Conservation (phyloP, 2,888 invertebrate species). For the Lasioglossum marginatum region DNA sequence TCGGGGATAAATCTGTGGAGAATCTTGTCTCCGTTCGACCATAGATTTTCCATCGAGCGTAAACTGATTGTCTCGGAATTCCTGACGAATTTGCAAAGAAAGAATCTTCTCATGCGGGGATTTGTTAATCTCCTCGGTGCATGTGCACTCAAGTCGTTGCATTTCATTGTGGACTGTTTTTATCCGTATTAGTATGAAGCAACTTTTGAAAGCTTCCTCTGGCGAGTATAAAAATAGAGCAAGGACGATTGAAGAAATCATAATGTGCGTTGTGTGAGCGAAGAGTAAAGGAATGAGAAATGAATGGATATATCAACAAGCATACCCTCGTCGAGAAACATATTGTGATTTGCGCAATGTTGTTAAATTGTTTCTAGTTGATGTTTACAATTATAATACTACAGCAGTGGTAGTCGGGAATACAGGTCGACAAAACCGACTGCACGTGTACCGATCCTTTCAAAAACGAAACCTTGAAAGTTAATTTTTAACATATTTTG, state of each 20-base stretch:
- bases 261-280: neutral
- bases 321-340: too few relatives aligned
- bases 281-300: neutral
- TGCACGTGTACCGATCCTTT: too few relatives aligned
- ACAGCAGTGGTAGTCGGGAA: neutral
- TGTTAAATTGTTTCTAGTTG: too few relatives aligned
- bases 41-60: neutral
- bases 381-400: too few relatives aligned
- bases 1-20: neutral
- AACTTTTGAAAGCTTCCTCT: neutral
- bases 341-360: too few relatives aligned
- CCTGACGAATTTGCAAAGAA: neutral
- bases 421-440: too few relatives aligned
- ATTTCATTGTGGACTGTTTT: too few relatives aligned
- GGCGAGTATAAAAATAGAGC: neutral
- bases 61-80: neutral
- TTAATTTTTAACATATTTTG: too few relatives aligned
- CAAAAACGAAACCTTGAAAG: too few relatives aligned
- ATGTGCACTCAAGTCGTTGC: too few relatives aligned
- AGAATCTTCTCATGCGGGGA: neutral
- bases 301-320: neutral
- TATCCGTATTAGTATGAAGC: too few relatives aligned
- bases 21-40: neutral
- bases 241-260: neutral
- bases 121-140: too few relatives aligned